Evolutionary conservation across 35 echinoderm and acorn worm species (phyloP).

Genomic region (Apostichopus californicus): DNA sequence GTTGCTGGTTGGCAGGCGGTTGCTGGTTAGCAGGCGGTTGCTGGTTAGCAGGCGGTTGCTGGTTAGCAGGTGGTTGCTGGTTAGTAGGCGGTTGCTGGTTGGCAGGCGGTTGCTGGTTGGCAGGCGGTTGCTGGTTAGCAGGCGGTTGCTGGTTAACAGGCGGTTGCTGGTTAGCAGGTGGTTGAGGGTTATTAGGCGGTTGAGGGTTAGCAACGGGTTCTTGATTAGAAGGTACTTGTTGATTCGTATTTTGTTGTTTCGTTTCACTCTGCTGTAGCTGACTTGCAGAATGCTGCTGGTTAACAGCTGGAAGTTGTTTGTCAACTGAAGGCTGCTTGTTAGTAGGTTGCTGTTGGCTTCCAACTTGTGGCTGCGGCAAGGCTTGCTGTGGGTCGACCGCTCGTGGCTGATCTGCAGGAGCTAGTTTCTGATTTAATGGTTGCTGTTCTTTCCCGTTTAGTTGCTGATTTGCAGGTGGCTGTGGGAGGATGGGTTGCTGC

Average conservation of each 20-base stretch:
- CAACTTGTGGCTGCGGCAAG: not conserved
- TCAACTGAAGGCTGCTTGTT: not conserved
- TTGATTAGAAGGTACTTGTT: not conserved
- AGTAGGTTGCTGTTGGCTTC: not conserved
- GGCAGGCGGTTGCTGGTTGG: not conserved
- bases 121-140: not conserved
- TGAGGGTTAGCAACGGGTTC: not conserved
- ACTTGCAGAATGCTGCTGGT: not conserved
- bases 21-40: not conserved
- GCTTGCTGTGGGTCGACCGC: not conserved
- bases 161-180: not conserved
- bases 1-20: not conserved
- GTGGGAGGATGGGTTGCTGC: not conserved
- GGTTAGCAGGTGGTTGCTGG: not conserved
- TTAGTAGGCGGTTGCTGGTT: not conserved
- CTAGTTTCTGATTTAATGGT: not conserved
- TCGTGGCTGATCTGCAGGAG: not conserved
- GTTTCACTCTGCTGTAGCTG: not conserved
- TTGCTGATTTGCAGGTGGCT: constrained; percentile 20
- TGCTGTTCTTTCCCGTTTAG: not conserved
- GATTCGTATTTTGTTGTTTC: not conserved
- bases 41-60: not conserved
- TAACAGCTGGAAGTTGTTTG: not conserved
- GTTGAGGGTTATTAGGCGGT: not conserved
- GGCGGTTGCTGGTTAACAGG: not conserved